phyloP scores from a whole-genome alignment of 30 jellyfish, hydroid and myxozoan species.

The Haliclystus octoradiatus region DNA sequence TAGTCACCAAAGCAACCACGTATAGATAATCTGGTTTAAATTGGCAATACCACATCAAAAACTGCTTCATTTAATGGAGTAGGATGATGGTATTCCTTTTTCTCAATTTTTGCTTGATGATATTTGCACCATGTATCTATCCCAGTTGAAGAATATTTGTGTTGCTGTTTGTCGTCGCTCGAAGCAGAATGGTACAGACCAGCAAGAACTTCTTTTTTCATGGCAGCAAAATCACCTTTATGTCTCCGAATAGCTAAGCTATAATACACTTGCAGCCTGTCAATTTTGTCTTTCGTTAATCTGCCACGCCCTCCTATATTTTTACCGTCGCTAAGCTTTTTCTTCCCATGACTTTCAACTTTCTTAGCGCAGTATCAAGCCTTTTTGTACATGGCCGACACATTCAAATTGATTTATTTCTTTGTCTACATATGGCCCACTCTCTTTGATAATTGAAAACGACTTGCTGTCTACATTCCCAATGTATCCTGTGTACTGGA shows the following conservation, averaged over 20 bases:
- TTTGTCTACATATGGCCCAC: neutral
- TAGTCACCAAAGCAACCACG: constrained; percentile 17
- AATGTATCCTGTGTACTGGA: constrained; percentile 18
- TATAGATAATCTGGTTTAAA: neutral
- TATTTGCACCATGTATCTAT: constrained; percentile 15
- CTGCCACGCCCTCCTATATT: constrained; percentile 22
- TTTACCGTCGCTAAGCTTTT: constrained; percentile 9
- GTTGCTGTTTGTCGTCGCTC: constrained; percentile 18
- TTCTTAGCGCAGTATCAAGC: constrained; percentile 14
- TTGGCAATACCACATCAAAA: neutral
- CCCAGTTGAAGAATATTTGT: constrained; percentile 7
- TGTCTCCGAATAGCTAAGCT: constrained; percentile 15
- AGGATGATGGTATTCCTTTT: neutral
- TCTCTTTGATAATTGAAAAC: neutral
- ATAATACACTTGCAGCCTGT: constrained; percentile 16
- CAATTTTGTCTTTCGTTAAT: constrained; percentile 7
- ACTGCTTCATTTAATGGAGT: constrained; percentile 5
- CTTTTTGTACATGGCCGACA: constrained; percentile 37
- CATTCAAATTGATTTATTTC: constrained; percentile 7
- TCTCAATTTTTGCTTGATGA: neutral
- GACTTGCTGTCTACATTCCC: constrained; percentile 12
- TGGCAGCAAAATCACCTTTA: constrained; percentile 8
- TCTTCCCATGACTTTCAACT: constrained; percentile 1
- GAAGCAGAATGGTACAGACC: constrained; percentile 28
- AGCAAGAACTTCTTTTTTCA: constrained; percentile 10